Evolutionary conservation across 2,113 vertebrate genomes (phyloP), one percentile per base, ranked within the genome.

Genomic region (Vombatus ursinus): DNA sequence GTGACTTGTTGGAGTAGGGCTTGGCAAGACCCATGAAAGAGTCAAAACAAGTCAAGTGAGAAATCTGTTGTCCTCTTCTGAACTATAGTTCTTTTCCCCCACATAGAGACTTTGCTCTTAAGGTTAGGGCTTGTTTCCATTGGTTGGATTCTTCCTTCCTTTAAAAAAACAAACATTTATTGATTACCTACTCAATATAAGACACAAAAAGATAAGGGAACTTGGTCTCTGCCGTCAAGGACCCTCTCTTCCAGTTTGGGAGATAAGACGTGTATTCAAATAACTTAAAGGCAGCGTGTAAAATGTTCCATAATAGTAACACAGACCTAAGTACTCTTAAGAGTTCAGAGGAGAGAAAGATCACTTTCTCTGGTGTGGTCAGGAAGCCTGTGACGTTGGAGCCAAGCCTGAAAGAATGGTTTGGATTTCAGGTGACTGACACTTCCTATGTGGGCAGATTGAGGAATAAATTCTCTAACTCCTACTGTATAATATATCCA

Each of bases 61-160:
- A 84, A 53, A 92, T n/a, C 23, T 94, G 1, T 26, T 92, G 0
- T 94, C 53, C 23, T 3, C 0, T 97, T 96, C 8, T 54, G 4
- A 93, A 95, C 10, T 47, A 50, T 28, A 61, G 77, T 93, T 93
- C 3, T 51, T 95, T 95, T 53, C 49, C 93, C 9, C 12, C 57
- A 49, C 47, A 84, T 24, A 37, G 47, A 50, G 11, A 49, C 9
- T 24, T 47, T 50, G 23, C 23, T 50, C 7, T 19, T 19, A 77
- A 11, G 37, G 16, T 91, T 11, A 28, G 19, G n/a, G 31, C 10
- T 28, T 91, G 50, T 52, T 37, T 92, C 94, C 89, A 92, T 50
- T 93, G 92, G 57, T 47, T 93, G 91, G 11, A 28, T 92, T 1
- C 50, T 25, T 31, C 1, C 49, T 89, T 93, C 92, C 84, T 91